These are phyloP conservation scores for Greenwoodochromis staneri DNA, from an alignment of 2,113 vertebrate species.

Conservation along the genomic window DNA sequence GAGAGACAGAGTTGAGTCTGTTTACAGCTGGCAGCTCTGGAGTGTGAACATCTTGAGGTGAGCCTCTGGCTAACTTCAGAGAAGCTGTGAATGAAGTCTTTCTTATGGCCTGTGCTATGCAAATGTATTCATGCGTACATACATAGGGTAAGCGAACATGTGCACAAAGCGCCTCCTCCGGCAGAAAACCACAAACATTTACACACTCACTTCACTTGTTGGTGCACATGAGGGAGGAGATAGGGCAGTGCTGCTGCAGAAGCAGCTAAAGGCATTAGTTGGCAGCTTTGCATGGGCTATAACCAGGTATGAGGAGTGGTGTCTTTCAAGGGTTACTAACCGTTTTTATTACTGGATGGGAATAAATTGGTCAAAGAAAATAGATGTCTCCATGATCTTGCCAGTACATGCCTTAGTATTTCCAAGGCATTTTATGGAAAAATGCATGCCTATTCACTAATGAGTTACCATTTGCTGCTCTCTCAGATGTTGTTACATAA, in stretches of 20 bases:
- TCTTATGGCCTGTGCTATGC: conserved; percentile 40
- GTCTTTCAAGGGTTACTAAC: neutral
- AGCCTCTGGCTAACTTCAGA: conserved; percentile 44
- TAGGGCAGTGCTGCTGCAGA: conserved; percentile 50
- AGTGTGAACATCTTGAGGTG: conserved; percentile 47
- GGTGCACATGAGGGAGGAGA: neutral
- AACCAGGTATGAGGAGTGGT: neutral
- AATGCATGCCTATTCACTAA: neutral
- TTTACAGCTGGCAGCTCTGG: conserved; percentile 44
- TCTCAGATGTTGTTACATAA: neutral
- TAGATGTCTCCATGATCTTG: neutral
- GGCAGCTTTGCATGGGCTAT: neutral
- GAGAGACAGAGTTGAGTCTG: conserved; percentile 34
- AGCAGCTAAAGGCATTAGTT: conserved; percentile 32
- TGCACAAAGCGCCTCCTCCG: neutral
- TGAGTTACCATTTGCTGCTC: neutral
- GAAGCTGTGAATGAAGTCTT: conserved; percentile 52
- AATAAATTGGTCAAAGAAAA: neutral
- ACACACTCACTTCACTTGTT: conserved; percentile 46
- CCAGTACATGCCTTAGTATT: neutral
- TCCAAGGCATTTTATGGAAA: neutral
- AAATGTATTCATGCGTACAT: conserved; percentile 3
- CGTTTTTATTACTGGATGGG: neutral
- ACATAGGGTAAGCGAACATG: neutral
- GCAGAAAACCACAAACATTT: conserved; percentile 1